Base-by-base conservation (phyloP, 2,888 invertebrate genomes). In the Hydroisotoma schaefferi region DNA sequence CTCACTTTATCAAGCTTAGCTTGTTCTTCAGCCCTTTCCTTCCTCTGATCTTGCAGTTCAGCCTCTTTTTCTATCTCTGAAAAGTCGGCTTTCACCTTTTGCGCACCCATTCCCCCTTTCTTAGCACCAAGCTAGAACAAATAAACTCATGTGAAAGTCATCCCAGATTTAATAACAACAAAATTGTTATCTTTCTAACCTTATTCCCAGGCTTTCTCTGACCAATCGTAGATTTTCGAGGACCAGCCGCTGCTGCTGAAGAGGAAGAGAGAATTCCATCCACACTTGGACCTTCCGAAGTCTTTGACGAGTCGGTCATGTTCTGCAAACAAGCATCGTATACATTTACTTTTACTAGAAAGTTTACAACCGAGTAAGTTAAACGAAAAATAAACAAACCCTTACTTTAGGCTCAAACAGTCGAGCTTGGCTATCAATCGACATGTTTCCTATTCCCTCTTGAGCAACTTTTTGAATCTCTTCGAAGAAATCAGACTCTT, bases 1-100 rank as follows among this genome's bases (percentile, higher is more conserved):
- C 74, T 67, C 54, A 74, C 69, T 15, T 59, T 65, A 52, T 64
- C 67, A 6, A 65, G 29, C 48, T 60, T 64, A 25, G 64, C 68
- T 40, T 70, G 65, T 22, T 68, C 76, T 0, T 74, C 75, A 75
- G 66, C 55, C 43, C 56, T 57, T 53, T 70, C 70, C 76, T 84
- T 83, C 49, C 86, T 82, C 76, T 90, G 88, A 78, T 93, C 90
- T 2, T 88, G 86, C 77, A 89, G 82, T 73, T 87, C 87, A 5
- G 94, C 95, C 74, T 90, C 88, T 68, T 87, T 85, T 78, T 98
- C 97, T 63, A 98, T 85, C 75, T 94, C 95, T 20, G 90, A 90
- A 77, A 99, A 99, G 79, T 97, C 93, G 2, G 93, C 85, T 74
- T 88, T 88, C 26, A 98, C 93, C 77, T 91, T 90, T 53, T 93